Conservation (phyloP, 2,113 vertebrate genomes). For the Lonchura striata region DNA sequence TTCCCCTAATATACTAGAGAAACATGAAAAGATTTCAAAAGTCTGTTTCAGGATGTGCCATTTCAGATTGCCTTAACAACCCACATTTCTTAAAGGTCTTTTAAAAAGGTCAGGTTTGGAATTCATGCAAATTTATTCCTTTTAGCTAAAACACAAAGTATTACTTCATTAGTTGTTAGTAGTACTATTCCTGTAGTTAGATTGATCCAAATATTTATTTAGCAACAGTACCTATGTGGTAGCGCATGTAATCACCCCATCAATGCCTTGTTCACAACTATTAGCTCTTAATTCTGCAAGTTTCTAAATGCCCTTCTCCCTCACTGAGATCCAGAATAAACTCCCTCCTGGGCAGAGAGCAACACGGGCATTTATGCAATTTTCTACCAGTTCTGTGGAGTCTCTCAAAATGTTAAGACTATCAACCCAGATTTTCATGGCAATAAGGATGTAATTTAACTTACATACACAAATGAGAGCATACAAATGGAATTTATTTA, state of each 20-base stretch:
- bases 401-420: not conserved
- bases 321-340: not conserved
- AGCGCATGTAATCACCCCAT: not conserved
- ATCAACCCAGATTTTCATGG: not conserved
- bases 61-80: not conserved
- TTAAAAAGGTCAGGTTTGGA: not conserved
- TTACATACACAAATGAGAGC: not conserved
- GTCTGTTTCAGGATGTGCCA: not conserved
- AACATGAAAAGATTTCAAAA: not conserved
- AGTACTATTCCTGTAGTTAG: not conserved
- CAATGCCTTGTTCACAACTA: not conserved
- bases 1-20: not conserved
- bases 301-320: not conserved
- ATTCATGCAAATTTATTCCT: not conserved
- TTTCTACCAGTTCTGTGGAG: not conserved
- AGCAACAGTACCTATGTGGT: not conserved
- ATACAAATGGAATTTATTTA: conserved; percentile 8
- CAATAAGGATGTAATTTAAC: not conserved
- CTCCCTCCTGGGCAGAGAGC: not conserved
- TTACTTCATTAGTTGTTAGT: not conserved
- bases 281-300: not conserved
- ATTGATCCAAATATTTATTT: not conserved
- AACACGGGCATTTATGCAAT: not conserved
- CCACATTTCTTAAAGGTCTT: not conserved
- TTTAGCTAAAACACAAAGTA: not conserved